These are phyloP conservation scores for Trematomus loennbergii DNA, from an alignment of 2,113 vertebrate species.

Conservation along the genomic window DNA sequence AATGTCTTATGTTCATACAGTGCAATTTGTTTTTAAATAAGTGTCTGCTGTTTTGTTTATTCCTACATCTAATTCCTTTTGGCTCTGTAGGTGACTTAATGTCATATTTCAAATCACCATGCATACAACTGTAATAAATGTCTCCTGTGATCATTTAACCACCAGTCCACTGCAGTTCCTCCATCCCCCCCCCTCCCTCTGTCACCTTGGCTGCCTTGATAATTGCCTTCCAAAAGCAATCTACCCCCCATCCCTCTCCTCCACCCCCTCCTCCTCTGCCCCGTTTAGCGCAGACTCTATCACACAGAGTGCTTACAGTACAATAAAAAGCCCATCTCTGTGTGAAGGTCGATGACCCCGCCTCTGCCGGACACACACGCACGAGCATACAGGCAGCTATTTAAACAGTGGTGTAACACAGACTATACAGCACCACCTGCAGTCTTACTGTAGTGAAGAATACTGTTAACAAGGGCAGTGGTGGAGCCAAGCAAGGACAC, in stretches of 20 bases:
- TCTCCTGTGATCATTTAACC: constrained; percentile 11
- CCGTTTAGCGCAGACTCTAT: constrained; percentile 52
- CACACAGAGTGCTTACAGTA: constrained; percentile 68
- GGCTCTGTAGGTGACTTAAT: neutral
- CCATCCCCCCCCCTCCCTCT: constrained; percentile 25
- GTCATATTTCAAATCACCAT: neutral
- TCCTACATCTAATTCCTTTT: neutral
- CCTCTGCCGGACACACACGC: constrained; percentile 28
- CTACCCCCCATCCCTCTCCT: neutral
- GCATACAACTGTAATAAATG: constrained; percentile 13
- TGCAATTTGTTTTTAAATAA: too few species aligned
- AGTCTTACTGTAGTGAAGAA: constrained; percentile 20
- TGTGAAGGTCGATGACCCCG: constrained; percentile 59
- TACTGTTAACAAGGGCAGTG: constrained; percentile 42
- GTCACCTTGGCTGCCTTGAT: constrained; percentile 73
- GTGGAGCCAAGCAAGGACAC: constrained; percentile 14
- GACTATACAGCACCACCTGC: neutral
- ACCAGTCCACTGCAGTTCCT: constrained; percentile 16
- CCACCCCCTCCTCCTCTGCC: neutral
- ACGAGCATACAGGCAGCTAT: constrained; percentile 9
- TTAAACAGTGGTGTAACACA: constrained; percentile 37
- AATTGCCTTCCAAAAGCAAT: constrained; percentile 77
- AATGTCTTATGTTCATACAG: too few species aligned
- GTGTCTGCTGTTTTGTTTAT: neutral
- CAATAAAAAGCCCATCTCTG: constrained; percentile 71